Evolutionary conservation across 2,797 vertebrate genomes (phyloP).

Genomic region (Sebastes miniatus): DNA sequence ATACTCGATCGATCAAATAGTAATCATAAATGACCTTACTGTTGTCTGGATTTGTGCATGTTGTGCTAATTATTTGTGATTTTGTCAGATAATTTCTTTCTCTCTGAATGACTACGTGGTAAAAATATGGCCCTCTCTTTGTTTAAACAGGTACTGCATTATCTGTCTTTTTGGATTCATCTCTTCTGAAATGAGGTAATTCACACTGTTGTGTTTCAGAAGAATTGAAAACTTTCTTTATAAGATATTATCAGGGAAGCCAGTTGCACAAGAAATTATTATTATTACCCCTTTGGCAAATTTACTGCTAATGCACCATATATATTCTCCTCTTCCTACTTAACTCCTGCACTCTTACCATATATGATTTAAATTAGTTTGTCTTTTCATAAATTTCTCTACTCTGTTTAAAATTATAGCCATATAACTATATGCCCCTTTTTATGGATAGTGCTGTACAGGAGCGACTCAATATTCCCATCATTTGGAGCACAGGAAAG

Average conservation of each 20-base stretch:
- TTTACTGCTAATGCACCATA: not conserved
- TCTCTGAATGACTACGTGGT: not conserved
- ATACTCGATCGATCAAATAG: not conserved
- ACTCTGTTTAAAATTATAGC: not conserved
- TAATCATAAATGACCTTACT: not conserved
- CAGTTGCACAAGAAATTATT: not conserved
- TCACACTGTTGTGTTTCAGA: not conserved
- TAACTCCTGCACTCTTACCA: not conserved
- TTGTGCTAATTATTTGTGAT: not conserved
- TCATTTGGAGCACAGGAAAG: not conserved
- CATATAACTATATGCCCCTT: not conserved
- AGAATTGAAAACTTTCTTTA: not conserved
- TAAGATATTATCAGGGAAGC: not conserved
- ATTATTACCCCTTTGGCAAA: not conserved
- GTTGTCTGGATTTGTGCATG: not conserved
- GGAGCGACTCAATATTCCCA: not conserved
- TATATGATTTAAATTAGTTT: not conserved
- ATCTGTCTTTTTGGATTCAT: not conserved
- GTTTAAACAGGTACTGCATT: constrained; percentile 2
- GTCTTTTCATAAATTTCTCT: not conserved
- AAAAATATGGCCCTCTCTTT: not conserved
- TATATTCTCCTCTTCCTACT: not conserved
- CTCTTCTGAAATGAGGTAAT: not conserved
- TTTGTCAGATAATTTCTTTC: not conserved
- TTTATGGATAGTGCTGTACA: not conserved